Percentiles rank a stretch among this genome's conserved stretches.
These are phyloP conservation scores for Pollenia labialis DNA, from an alignment of 2,888 invertebrate genomes.

Conservation along the genomic window DNA sequence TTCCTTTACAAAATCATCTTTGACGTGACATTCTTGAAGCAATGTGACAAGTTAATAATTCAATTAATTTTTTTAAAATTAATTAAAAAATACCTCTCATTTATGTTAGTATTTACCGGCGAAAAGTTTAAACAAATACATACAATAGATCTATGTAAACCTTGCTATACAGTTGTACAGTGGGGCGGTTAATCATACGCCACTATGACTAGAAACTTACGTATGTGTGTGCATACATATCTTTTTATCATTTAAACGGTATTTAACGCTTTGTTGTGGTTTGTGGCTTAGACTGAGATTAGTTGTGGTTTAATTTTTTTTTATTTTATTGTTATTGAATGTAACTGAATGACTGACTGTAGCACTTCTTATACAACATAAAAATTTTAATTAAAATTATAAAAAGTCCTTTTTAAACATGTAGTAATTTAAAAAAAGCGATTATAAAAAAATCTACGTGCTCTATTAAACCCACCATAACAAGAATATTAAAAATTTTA, in stretches of 20 bases:
- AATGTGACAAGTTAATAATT: not conserved
- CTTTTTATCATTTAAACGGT: not conserved
- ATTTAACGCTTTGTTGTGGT: not conserved
- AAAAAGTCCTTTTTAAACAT: too few species aligned
- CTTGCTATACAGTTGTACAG: not conserved
- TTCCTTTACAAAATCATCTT: not conserved
- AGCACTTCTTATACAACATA: too few species aligned
- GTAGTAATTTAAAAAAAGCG: too few species aligned
- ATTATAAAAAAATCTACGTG: too few species aligned
- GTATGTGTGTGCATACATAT: too few species aligned
- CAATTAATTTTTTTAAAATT: not conserved
- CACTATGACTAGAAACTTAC: not conserved
- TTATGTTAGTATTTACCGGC: too few species aligned
- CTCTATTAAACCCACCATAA: too few species aligned
- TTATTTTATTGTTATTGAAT: not conserved
- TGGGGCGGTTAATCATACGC: slow-evolving; percentile 1
- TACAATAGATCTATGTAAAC: too few species aligned
- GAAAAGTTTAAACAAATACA: too few species aligned
- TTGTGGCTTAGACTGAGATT: not conserved
- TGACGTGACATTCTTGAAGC: not conserved
- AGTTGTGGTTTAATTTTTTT: not conserved
- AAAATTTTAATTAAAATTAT: too few species aligned
- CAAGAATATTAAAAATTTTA: too few species aligned
- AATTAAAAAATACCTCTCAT: too few species aligned
- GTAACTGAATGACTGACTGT: not conserved